These are phyloP conservation scores for Ectropis grisescens DNA, from an alignment of 1,140 invertebrate genomes.

Conservation along the genomic window DNA sequence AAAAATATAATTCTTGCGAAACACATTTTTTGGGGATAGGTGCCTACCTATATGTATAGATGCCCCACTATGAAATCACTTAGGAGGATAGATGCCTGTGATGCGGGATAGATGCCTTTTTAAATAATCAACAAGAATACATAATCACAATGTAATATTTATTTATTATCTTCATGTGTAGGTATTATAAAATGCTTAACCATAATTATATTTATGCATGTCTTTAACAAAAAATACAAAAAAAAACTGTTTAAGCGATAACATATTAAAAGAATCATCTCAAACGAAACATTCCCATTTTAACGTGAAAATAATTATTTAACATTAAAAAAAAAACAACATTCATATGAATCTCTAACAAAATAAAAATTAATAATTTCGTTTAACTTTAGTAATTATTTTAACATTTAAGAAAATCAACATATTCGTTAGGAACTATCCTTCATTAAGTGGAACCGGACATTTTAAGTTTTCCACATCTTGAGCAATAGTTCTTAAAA, in stretches of 20 bases:
- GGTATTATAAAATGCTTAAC: not conserved
- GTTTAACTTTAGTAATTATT: no score
- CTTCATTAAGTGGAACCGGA: constrained; percentile 1
- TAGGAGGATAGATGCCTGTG: constrained; percentile 7
- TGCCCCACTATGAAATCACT: not conserved
- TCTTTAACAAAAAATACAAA: constrained; percentile 4
- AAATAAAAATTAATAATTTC: constrained; percentile 2
- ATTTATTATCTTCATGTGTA: no score
- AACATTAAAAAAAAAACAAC: no score
- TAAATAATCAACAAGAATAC: not conserved
- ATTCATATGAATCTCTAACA: no score
- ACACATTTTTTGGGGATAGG: not conserved
- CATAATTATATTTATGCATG: constrained; percentile 3
- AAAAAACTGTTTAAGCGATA: no score
- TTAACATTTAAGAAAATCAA: constrained; percentile 1
- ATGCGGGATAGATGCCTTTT: constrained; percentile 8
- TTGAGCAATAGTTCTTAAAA: constrained; percentile 13
- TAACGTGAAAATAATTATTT: no score
- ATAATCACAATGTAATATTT: not conserved
- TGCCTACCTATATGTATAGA: not conserved
- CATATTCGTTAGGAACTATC: not conserved
- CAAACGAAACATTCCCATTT: no score
- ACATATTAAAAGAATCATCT: no score
- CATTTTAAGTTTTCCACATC: constrained; percentile 13
- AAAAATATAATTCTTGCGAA: not conserved